A percentile compares a stretch with the other conserved stretches of the same genome.
Evolutionary conservation across 2,113 vertebrate genomes (phyloP).

Genomic region (Mesitornis unicolor): DNA sequence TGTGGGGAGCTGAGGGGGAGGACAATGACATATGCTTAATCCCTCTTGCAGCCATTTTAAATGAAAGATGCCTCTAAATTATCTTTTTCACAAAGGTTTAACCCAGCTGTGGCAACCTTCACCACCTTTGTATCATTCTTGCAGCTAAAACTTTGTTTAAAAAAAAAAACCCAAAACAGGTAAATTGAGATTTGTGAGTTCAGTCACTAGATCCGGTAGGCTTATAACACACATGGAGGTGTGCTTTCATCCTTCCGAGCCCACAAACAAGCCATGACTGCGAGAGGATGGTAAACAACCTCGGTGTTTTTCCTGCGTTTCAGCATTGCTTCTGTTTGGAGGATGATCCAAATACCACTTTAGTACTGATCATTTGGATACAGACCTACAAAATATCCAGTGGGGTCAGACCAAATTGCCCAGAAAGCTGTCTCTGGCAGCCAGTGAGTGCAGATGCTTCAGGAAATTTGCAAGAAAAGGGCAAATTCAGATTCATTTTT

Average conservation of each 20-base stretch:
- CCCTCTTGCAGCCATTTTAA: neutral
- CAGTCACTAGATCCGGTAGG: neutral
- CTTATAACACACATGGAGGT: neutral
- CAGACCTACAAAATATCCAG: slow-evolving; percentile 10
- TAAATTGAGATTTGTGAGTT: neutral
- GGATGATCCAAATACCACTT: neutral
- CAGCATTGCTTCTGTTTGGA: neutral
- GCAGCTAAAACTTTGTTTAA: neutral
- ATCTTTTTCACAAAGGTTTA: neutral
- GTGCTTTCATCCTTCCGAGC: neutral
- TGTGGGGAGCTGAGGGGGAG: neutral
- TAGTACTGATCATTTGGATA: neutral
- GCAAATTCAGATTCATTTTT: neutral
- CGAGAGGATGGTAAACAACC: neutral
- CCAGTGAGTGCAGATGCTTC: neutral
- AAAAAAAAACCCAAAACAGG: rapidly evolving
- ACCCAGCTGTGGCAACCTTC: neutral
- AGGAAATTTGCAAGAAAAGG: neutral
- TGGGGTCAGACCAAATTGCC: neutral
- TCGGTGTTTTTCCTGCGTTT: neutral
- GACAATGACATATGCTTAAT: neutral
- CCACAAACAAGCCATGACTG: neutral
- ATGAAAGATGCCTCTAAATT: neutral
- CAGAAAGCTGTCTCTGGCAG: neutral
- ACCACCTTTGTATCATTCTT: neutral